Conservation (phyloP, 2,888 invertebrate genomes). For the Mesorhabditis belari region DNA sequence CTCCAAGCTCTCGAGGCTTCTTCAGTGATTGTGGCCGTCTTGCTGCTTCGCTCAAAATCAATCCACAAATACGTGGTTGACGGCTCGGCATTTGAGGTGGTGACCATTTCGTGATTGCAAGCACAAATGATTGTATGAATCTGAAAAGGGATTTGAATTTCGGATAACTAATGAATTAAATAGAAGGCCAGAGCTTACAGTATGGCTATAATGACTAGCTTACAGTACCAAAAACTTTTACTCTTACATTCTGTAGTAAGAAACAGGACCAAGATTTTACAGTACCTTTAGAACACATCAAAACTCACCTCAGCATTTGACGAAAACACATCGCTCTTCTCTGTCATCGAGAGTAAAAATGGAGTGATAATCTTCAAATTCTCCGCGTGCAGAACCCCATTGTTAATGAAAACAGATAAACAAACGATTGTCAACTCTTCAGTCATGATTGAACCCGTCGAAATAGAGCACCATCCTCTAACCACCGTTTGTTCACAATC, state of each 20-base stretch:
- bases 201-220: no score
- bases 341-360: neutral
- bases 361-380: neutral
- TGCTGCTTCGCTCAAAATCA: conserved; percentile 7
- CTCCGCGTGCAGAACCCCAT: neutral
- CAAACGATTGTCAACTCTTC: neutral
- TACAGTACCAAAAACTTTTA: no score
- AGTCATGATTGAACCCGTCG: neutral
- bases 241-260: no score
- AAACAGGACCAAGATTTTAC: no score
- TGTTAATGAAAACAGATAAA: neutral
- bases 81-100: neutral
- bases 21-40: neutral
- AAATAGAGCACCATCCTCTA: neutral
- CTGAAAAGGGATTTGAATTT: neutral
- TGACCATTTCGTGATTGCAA: neutral
- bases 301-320: neutral
- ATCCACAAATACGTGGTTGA: conserved; percentile 16
- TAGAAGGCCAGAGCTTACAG: no score
- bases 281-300: no score
- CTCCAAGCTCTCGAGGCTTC: conserved; percentile 10
- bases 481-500: neutral
- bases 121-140: neutral
- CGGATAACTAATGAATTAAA: neutral
- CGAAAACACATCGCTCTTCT: neutral